Evolutionary conservation across 2,888 invertebrate genomes (phyloP), one percentile per base, ranked within the genome.

Genomic region (Agrochola litura): DNA sequence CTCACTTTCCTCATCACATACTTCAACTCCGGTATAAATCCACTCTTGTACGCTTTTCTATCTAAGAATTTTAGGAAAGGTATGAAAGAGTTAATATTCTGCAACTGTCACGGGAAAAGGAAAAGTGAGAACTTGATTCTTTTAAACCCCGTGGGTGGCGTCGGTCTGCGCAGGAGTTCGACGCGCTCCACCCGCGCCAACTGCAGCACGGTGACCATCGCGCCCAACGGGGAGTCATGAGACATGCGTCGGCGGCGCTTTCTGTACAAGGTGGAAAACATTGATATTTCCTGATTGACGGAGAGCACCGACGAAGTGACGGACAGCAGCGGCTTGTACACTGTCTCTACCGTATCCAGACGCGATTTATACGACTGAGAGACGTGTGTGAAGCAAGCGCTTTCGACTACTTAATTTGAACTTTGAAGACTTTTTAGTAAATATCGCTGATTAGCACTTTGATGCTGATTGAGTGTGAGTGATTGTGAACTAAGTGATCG

Each of bases 11-110:
- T 99, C 81, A 97, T 99, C 87, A 98, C 99, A 64, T 99, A 99
- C 93, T 98, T 98, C 94, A 99, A 99, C 96, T 99, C 99, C 30
- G 99, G 98, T 68, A 97, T 99, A 83, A 99, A 99, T 95, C 99
- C 99, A 0, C 96, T 99, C 72, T 97, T 99, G 14, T 99, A 99
- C 95, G 99, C 99, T 6, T 98, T 99, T 92, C 96, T 99, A 73
- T 97, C 97, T 8, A 97, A 98, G 82, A 98, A 98, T 91, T 99
- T 99, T 93, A 97, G 98, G 74, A 98, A 98, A 91, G 98, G 98
- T 37, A 98, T 99, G 98, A 97, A 97, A 81, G 99, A 99, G 93
- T 97, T 99, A 43, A 93, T 99, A 56, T 97, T 97, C 81, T 98
- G 98, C 91, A 96, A 93, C 76, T 95, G 93, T 76, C 92, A 93